Evolutionary conservation across 2,113 vertebrate genomes (phyloP).

Genomic region (Urocolius indicus): DNA sequence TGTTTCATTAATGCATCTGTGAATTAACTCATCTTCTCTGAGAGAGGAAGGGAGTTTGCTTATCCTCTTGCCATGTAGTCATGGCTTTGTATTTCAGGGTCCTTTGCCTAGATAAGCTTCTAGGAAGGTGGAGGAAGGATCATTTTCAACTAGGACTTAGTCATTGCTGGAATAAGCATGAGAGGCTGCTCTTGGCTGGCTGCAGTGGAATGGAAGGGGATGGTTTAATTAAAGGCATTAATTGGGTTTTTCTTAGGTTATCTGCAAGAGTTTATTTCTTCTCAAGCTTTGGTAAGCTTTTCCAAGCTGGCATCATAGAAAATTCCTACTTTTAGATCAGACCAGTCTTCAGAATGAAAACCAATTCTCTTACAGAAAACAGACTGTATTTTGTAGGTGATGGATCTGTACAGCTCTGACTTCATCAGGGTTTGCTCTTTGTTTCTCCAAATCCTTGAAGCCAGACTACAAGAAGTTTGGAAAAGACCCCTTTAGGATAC

Average conservation of each 20-base stretch:
- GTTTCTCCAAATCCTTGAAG: not conserved
- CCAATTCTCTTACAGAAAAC: not conserved
- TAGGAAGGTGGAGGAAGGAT: not conserved
- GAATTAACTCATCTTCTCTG: not conserved
- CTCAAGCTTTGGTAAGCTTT: not conserved
- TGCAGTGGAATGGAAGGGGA: not conserved
- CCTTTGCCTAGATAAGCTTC: not conserved
- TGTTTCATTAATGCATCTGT: not conserved
- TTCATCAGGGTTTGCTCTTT: not conserved
- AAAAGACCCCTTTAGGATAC: not conserved
- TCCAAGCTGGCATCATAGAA: not conserved
- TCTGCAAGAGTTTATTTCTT: not conserved
- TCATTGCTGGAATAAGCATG: not conserved
- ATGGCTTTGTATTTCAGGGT: no score
- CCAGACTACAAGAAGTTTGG: not conserved
- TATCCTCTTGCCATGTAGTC: no score
- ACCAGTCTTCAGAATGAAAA: not conserved
- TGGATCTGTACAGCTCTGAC: not conserved
- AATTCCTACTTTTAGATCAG: not conserved
- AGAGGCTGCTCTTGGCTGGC: not conserved
- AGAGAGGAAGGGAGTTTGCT: not conserved
- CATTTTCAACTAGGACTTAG: fast-evolving
- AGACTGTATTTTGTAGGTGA: not conserved
- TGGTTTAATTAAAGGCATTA: not conserved
- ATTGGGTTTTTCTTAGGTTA: not conserved